Conservation (phyloP, 2,888 invertebrate species). For the Metopia argyrocephala region DNA sequence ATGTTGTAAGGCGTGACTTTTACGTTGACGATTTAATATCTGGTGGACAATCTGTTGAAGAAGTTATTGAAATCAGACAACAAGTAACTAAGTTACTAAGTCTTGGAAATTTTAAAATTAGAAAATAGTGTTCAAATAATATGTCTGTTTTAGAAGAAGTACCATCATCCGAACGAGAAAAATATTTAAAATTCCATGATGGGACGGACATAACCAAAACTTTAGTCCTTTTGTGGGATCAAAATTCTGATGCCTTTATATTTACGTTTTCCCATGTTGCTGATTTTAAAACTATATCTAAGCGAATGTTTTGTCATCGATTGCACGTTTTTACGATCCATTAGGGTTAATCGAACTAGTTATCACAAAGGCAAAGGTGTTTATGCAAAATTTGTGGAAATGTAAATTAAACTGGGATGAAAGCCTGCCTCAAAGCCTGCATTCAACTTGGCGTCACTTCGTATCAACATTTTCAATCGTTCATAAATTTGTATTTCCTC, state of each 20-base stretch:
- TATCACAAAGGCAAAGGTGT: too few relatives aligned
- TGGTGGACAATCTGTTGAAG: constrained; percentile 29
- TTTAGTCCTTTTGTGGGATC: constrained; percentile 38
- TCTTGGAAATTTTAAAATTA: constrained; percentile 30
- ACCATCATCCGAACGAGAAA: neutral
- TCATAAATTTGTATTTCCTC: constrained; percentile 27
- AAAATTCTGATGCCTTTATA: constrained; percentile 24
- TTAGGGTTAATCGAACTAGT: neutral
- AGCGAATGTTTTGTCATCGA: neutral
- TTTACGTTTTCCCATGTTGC: constrained; percentile 22
- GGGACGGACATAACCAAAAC: constrained; percentile 46
- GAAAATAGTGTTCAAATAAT: constrained; percentile 47
- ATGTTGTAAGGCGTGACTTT: constrained; percentile 37
- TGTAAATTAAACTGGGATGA: too few relatives aligned
- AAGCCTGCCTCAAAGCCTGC: too few relatives aligned
- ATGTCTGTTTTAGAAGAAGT: neutral
- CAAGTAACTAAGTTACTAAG: constrained; percentile 15
- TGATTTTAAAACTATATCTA: too few relatives aligned
- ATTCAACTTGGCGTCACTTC: too few relatives aligned
- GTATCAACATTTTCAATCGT: neutral
- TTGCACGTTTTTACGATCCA: neutral
- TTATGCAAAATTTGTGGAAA: too few relatives aligned
- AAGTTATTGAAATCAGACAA: constrained; percentile 40
- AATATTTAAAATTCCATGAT: constrained; percentile 32
- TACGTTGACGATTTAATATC: constrained; percentile 56